These are phyloP conservation scores for Podarcis siculus DNA, from an alignment of 2,797 vertebrate genomes.

Conservation along the genomic window DNA sequence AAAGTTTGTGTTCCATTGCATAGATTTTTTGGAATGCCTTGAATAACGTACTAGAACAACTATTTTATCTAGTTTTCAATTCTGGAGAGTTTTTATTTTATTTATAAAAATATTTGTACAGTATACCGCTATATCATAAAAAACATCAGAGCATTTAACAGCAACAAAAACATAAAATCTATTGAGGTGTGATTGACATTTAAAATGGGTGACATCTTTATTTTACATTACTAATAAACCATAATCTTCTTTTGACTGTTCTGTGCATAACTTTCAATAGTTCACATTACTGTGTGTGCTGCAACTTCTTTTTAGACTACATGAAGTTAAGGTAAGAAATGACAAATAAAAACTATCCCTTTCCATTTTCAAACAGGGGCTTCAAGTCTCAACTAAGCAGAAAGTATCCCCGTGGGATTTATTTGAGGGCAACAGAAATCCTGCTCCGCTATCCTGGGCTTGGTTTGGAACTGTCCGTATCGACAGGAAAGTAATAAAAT, in stretches of 20 bases:
- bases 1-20: neutral
- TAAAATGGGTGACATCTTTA: neutral
- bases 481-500: constrained; percentile 76
- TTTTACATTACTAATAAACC: neutral
- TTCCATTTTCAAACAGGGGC: constrained; percentile 70
- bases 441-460: constrained; percentile 81
- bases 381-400: constrained; percentile 80
- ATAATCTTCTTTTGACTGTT: neutral
- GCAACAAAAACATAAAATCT: neutral
- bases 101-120: too few species aligned
- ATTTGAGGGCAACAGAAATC: constrained; percentile 80
- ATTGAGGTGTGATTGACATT: neutral
- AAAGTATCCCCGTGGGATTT: constrained; percentile 81
- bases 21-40: neutral
- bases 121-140: too few species aligned
- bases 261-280: neutral
- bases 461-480: constrained; percentile 81
- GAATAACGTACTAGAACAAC: neutral
- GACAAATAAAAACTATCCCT: neutral
- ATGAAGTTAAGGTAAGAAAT: neutral
- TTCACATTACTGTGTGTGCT: neutral
- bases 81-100: too few species aligned
- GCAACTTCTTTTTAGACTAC: neutral
- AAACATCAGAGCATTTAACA: too few species aligned
- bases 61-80: neutral